A percentile compares a stretch with the other conserved stretches of the same genome.
Evolutionary conservation across 2,888 invertebrate species (phyloP).

Genomic region (Drosophila formosana): DNA sequence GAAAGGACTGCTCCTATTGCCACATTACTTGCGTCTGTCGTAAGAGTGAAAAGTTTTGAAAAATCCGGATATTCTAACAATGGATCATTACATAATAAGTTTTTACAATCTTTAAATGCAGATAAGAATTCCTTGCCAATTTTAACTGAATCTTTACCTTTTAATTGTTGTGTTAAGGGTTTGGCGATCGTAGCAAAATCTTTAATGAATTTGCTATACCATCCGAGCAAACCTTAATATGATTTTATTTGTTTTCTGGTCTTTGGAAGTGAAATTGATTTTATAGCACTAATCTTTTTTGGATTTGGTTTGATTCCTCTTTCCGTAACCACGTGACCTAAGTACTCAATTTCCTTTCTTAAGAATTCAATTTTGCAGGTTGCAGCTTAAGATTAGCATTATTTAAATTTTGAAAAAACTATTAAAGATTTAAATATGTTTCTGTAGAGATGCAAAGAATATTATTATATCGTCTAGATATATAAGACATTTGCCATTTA

Average conservation of each 20-base stretch:
- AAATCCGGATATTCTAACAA: neutral
- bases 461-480: constrained; percentile 1
- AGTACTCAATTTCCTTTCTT: neutral
- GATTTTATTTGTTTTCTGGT: neutral
- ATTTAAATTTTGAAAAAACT: neutral
- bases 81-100: neutral
- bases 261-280: neutral
- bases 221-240: neutral
- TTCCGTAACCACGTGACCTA: neutral
- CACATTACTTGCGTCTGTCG: neutral
- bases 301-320: neutral
- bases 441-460: neutral
- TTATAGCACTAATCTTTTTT: neutral
- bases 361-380: neutral
- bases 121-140: neutral
- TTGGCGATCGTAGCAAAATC: neutral
- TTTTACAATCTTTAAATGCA: neutral
- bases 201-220: neutral
- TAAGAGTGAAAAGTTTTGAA: constrained; percentile 3
- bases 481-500: neutral
- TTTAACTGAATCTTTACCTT: neutral
- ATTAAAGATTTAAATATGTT: neutral
- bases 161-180: neutral
- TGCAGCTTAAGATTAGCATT: neutral
- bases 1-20: neutral